Conservation (phyloP, 2,113 vertebrate species). For the Pipa parva region DNA sequence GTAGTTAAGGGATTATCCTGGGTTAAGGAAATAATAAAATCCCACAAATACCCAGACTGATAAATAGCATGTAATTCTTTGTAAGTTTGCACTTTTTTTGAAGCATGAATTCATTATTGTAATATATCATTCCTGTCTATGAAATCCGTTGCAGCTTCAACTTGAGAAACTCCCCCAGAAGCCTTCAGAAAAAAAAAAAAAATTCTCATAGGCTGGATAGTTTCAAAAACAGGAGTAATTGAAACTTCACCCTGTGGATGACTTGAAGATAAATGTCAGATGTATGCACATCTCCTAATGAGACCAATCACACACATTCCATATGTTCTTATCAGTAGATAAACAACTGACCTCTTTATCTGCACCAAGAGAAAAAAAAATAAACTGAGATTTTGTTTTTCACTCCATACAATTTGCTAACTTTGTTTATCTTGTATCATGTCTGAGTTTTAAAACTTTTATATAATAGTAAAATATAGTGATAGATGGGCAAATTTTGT, state of each 20-base stretch:
- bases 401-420: too few species aligned
- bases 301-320: conserved; percentile 4
- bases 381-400: too few species aligned
- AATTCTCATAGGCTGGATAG: background rate
- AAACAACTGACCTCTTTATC: background rate
- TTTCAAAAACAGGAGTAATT: background rate
- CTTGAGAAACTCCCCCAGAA: background rate
- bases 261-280: background rate
- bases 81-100: background rate
- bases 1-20: background rate
- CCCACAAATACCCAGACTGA: background rate
- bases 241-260: background rate
- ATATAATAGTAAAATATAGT: too few species aligned
- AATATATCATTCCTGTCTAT: background rate
- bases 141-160: background rate
- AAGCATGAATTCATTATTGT: background rate
- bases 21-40: background rate
- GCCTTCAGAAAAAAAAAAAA: background rate
- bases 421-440: too few species aligned
- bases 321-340: background rate
- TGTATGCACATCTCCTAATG: background rate
- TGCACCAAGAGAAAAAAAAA: background rate
- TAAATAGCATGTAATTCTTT: background rate
- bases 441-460: too few species aligned
- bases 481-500: too few species aligned